phyloP scores from a whole-genome alignment of 2,113 vertebrate genomes.

The Dryoscopus gambensis region DNA sequence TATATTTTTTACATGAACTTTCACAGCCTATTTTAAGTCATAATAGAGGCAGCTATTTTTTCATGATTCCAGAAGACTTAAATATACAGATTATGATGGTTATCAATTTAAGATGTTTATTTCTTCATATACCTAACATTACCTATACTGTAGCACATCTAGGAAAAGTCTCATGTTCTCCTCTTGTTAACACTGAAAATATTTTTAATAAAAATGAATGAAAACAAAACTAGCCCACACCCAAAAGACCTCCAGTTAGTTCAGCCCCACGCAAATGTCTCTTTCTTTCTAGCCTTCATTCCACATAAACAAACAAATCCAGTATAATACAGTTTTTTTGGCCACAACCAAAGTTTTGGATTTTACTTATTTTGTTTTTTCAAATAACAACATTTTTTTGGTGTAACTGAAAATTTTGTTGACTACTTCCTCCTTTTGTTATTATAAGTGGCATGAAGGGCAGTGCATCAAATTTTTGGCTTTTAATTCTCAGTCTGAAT shows the following conservation, averaged over 20 bases:
- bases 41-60: background rate
- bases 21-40: background rate
- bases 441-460: background rate
- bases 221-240: background rate
- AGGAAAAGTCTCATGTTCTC: background rate
- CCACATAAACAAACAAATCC: background rate
- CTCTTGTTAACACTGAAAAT: background rate
- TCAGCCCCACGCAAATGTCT: background rate
- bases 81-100: background rate
- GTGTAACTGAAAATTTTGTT: background rate
- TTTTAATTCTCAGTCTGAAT: background rate
- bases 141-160: background rate
- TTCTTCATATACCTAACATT: background rate
- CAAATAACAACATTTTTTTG: background rate
- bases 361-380: conserved; percentile 10
- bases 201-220: background rate
- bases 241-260: background rate
- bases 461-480: background rate
- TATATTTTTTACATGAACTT: background rate
- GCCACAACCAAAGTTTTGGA: background rate
- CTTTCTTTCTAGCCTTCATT: background rate
- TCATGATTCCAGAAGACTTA: background rate
- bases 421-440: background rate
- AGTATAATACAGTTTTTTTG: background rate
- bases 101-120: background rate